Percentiles rank a stretch among this genome's conserved stretches.
Evolutionary conservation across 2,797 vertebrate genomes (phyloP).

Genomic region (Natrix natrix): DNA sequence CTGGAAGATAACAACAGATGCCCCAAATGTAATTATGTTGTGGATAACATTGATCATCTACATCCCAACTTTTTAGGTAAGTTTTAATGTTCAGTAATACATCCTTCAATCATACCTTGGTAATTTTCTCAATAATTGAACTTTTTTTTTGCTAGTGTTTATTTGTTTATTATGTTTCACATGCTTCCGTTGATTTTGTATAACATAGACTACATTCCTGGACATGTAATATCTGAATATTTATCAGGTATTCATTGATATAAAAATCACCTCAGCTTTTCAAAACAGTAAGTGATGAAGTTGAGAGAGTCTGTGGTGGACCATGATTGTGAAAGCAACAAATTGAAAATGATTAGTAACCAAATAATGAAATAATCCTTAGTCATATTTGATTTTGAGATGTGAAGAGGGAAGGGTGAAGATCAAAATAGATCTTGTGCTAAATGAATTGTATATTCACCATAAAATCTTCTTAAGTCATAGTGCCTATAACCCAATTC

Average conservation of each 20-base stretch:
- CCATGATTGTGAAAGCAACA: neutral
- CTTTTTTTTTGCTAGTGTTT: neutral
- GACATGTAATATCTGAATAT: neutral
- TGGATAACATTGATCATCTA: constrained; percentile 98
- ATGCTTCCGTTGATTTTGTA: neutral
- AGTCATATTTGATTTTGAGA: neutral
- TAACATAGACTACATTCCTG: neutral
- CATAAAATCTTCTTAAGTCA: neutral
- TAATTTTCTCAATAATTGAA: constrained; percentile 11
- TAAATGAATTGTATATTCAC: neutral
- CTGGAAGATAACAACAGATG: constrained; percentile 98
- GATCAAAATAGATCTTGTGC: neutral
- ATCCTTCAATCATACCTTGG: neutral
- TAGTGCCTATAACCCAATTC: neutral
- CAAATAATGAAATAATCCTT: neutral
- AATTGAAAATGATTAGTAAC: neutral
- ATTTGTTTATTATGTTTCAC: constrained; percentile 16
- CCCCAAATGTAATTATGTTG: constrained; percentile 98
- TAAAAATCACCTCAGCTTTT: neutral
- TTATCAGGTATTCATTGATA: neutral
- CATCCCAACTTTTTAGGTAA: constrained; percentile 98
- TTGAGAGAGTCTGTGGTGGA: neutral
- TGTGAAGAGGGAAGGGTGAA: neutral
- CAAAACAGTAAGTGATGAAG: neutral
- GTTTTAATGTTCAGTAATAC: constrained; percentile 54